Evolutionary conservation across 1,140 invertebrate species (phyloP).

Genomic region (Bombus vancouverensis): DNA sequence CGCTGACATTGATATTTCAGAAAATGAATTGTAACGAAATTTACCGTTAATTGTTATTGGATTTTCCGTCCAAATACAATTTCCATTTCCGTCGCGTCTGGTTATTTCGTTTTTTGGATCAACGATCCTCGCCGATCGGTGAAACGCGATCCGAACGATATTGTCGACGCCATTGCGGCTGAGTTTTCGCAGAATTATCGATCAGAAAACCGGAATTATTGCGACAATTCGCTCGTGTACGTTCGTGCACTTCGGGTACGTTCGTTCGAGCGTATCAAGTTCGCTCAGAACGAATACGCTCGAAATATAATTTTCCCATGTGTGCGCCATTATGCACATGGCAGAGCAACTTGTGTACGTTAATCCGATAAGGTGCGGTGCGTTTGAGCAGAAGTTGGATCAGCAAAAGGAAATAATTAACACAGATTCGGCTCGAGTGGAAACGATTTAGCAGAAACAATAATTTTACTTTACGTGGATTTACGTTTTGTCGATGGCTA

Average conservation of each 20-base stretch:
- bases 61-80: too few relatives aligned
- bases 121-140: not conserved
- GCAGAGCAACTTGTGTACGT: not conserved
- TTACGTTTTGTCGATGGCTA: not conserved
- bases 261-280: not conserved
- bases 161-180: not conserved
- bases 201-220: not conserved
- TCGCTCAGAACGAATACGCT: not conserved
- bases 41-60: too few relatives aligned
- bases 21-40: too few relatives aligned
- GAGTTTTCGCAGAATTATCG: not conserved
- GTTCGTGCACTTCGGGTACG: too few relatives aligned
- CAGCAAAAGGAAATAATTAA: not conserved
- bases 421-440: not conserved
- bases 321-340: not conserved
- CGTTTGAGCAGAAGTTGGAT: not conserved
- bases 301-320: constrained; percentile 6
- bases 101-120: not conserved
- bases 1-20: too few relatives aligned
- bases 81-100: too few relatives aligned
- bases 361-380: not conserved
- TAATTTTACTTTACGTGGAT: not conserved
- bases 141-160: not conserved
- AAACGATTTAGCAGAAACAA: not conserved
- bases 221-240: too few relatives aligned